Evolutionary conservation across 2,888 invertebrate species (phyloP).

Genomic region (Adelphocoris suturalis): DNA sequence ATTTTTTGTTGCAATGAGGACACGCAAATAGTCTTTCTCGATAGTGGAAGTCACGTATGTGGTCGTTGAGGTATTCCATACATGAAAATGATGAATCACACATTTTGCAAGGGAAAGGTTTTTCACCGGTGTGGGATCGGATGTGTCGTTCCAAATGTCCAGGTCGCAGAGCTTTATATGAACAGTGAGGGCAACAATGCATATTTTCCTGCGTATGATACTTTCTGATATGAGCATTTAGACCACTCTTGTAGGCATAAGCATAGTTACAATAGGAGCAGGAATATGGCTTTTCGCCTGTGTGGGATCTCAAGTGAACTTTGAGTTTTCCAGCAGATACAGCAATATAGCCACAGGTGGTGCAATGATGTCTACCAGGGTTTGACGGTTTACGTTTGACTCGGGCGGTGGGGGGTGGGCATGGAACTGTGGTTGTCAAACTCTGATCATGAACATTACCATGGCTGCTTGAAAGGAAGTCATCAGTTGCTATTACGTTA

Average conservation of each 20-base stretch:
- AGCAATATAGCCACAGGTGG: slow-evolving; percentile 24
- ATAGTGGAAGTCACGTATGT: slow-evolving; percentile 22
- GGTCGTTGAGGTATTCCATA: slow-evolving; percentile 24
- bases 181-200: slow-evolving; percentile 42
- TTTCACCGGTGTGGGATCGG: slow-evolving; percentile 43
- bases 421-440: not conserved
- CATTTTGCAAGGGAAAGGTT: slow-evolving; percentile 39
- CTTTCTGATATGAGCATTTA: slow-evolving; percentile 30
- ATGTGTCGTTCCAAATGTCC: slow-evolving; percentile 47
- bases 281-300: slow-evolving; percentile 40
- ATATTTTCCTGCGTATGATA: slow-evolving; percentile 36
- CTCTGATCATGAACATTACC: not conserved
- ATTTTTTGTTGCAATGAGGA: slow-evolving; percentile 37
- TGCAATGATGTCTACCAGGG: slow-evolving; percentile 8
- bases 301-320: slow-evolving; percentile 43
- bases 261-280: slow-evolving; percentile 30
- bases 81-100: slow-evolving; percentile 40
- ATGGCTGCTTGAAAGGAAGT: not conserved
- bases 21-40: slow-evolving; percentile 17
- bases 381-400: not conserved
- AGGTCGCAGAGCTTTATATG: slow-evolving; percentile 24
- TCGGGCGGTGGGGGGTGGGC: not conserved
- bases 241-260: slow-evolving; percentile 14
- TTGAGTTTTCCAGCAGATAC: slow-evolving; percentile 46
- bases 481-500: not conserved